These are phyloP conservation scores for Sphaerolaimus hirsutus DNA, from an alignment of 2,888 invertebrate species.

Conservation along the genomic window DNA sequence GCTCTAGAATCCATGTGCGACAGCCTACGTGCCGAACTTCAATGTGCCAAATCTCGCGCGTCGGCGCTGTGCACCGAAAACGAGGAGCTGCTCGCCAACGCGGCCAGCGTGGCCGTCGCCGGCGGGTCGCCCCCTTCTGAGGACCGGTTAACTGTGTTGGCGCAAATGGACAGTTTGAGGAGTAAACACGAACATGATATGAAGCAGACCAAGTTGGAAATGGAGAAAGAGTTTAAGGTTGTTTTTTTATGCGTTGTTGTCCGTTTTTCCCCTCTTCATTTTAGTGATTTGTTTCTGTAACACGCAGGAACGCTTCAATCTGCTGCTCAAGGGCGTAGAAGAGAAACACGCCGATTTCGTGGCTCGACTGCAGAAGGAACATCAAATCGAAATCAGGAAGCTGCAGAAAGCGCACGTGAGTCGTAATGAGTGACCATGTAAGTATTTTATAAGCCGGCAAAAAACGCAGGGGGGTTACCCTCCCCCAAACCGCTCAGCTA, in stretches of 20 bases:
- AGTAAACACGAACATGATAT: neutral
- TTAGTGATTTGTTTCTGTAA: neutral
- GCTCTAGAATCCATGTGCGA: too few relatives aligned
- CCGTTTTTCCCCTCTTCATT: neutral
- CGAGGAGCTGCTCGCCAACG: neutral
- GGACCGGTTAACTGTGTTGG: too few relatives aligned
- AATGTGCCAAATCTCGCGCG: too few relatives aligned
- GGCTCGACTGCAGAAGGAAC: conserved; percentile 1
- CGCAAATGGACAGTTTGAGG: too few relatives aligned
- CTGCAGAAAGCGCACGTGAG: neutral
- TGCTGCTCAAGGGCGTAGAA: conserved; percentile 3
- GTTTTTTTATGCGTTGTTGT: neutral
- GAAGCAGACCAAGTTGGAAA: neutral
- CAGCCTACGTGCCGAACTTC: too few relatives aligned
- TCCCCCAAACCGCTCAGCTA: too few relatives aligned
- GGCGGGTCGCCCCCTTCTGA: too few relatives aligned
- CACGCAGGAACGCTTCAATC: neutral
- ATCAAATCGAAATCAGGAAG: conserved; percentile 1
- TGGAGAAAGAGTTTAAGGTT: conserved; percentile 2
- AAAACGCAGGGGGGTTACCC: too few relatives aligned
- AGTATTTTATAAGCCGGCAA: too few relatives aligned
- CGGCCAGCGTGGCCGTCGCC: neutral
- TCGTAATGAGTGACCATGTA: too few relatives aligned
- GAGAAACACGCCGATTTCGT: neutral
- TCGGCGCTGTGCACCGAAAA: neutral